Evolutionary conservation across 1,140 invertebrate species (phyloP), one percentile per base, ranked within the genome.

Genomic region (Harlomillsia oculata): DNA sequence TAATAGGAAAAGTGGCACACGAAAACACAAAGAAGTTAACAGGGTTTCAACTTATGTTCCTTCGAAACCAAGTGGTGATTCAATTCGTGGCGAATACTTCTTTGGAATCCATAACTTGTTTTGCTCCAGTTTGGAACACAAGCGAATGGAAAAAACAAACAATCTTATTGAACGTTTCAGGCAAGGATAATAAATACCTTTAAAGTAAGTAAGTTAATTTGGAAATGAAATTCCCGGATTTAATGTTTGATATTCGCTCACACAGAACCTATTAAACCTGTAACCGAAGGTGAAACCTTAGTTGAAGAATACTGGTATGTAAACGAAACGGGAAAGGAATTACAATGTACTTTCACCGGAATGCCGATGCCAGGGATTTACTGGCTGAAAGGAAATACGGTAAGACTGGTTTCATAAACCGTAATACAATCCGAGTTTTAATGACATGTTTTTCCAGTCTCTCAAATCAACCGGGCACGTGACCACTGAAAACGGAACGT

Each of bases 111-210:
- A 20, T 62, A 16, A 29, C 34, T 1, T 62, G 60, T 26, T 50
- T 28, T 16, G 60, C 55, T 26, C 60, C 60, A 13, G 45, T 62
- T n/a, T 62, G 60, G 60, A 62, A 62, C 34, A 53, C 55, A 13
- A 48, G 55, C 2, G 55, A 58, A 46, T 62, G 60, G 60, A 45
- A 30, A 32, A 58, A 48, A 16, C 53, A 53, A 29, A 36, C 30
- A 5, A 18, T 62, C 5, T 16, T 9, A 14, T 30, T 59, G 1
- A 34, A 30, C 23, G 25, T 49, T 25, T 4, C 32, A 37, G 20
- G 53, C 49, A 46, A 36, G 6, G 21, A 23, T 43, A 34, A 30
- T 23, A 39, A 49, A 5, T 28, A 23, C 34, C 29, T 0, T 18
- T 14, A 23, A 23, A 21, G 5, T 4, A 16, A 21, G 16, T 45